Evolutionary conservation across 2,888 invertebrate species (phyloP).

Genomic region (Calliopum simillimum): DNA sequence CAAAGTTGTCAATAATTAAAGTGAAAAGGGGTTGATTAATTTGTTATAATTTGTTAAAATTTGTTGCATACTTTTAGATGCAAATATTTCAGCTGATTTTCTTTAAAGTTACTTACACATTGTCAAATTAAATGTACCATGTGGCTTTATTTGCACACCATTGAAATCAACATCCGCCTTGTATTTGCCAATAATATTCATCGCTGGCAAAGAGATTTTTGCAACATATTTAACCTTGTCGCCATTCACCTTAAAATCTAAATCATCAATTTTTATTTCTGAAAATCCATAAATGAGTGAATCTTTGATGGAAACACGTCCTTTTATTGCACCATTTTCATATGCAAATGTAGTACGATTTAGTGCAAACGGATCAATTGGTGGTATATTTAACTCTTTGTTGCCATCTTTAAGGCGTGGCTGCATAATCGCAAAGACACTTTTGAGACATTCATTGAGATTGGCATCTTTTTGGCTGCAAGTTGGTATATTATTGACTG

Average conservation of each 20-base stretch:
- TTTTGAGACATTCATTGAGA: conserved; percentile 71
- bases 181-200: conserved; percentile 72
- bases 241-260: conserved; percentile 62
- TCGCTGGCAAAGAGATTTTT: conserved; percentile 70
- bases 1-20: too few relatives aligned
- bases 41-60: too few relatives aligned
- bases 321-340: conserved; percentile 54
- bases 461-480: conserved; percentile 71
- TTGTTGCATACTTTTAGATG: too few relatives aligned
- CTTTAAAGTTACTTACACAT: conserved; percentile 69
- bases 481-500: conserved; percentile 66
- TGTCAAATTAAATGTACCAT: conserved; percentile 71
- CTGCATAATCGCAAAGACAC: conserved; percentile 69
- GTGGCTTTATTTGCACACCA: conserved; percentile 72
- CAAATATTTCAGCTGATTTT: too few relatives aligned
- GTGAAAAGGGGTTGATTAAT: too few relatives aligned
- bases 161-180: conserved; percentile 74
- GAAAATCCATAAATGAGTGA: conserved; percentile 71
- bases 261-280: conserved; percentile 69
- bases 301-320: conserved; percentile 67
- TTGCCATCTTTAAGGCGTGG: conserved; percentile 60
- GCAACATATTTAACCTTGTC: conserved; percentile 56
- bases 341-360: conserved; percentile 58
- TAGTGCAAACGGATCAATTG: conserved; percentile 62
- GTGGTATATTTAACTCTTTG: conserved; percentile 57